Evolutionary conservation across 2,113 vertebrate genomes (phyloP), one percentile per base, ranked within the genome.

Genomic region (Podiceps cristatus): DNA sequence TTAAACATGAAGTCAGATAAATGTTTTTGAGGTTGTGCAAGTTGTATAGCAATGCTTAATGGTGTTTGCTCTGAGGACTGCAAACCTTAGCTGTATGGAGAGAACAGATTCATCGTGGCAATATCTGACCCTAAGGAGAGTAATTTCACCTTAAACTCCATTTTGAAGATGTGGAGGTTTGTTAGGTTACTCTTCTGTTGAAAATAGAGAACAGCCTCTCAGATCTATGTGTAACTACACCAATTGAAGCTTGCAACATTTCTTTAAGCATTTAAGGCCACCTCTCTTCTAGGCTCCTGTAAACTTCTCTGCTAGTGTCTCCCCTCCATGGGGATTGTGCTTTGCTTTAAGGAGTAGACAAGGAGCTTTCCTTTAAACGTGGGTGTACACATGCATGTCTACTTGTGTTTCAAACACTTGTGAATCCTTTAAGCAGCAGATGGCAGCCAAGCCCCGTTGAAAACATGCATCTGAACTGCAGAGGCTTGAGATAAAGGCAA

Each of bases 391-490:
- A 11, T 7, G n/a, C 33, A 7, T 29, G 19, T 31, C n/a, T 25
- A 0, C 40, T 76, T 50, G 14, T 22, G 14, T 66, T 64, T 69
- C 44, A 66, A 23, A 27, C 29, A 2, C 49, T 69, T 50, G 20
- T 55, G 59, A 47, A 8, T 10, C 20, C 5, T 45, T 10, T 52
- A 9, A 58, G 84, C 98, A 97, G 96, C 96, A 97, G 98, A 93
- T 94, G 98, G 98, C 96, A 96, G 96, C 84, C 96, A 44, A 95
- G 60, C 68, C 96, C 91, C 69, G 4, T 9, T 45, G 13, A 89
- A 68, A 96, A 24, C 31, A 3, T 4, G 22, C 5, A 25, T 75
- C 33, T 2, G 67, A 37, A 6, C 84, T 53, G 59, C 69, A 28
- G 29, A n/a, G 45, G 80, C 53, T 2, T 37, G 81, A n/a, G 78